These are phyloP conservation scores for Anoplolepis gracilipes DNA, from an alignment of 1,140 invertebrate genomes.

Conservation along the genomic window DNA sequence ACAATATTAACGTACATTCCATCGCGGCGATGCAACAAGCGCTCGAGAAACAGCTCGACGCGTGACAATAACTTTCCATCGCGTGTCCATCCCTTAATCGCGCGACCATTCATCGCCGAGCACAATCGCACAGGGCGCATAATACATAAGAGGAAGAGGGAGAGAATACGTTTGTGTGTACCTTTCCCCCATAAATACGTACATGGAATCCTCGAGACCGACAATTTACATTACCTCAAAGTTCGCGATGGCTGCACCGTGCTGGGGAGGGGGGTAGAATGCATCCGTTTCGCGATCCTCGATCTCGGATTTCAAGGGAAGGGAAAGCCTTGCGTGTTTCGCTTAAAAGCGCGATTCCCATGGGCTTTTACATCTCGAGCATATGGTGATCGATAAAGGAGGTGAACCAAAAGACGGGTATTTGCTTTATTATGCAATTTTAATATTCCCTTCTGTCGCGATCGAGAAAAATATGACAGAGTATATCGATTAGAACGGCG, in stretches of 20 bases:
- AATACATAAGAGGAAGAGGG: background rate
- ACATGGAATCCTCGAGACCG: background rate
- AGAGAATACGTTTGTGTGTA: too few relatives aligned
- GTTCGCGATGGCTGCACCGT: background rate
- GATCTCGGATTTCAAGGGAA: conserved; percentile 49
- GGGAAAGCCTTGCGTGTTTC: background rate
- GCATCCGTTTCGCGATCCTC: conserved; percentile 48
- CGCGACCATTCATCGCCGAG: conserved; percentile 57
- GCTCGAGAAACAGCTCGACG: conserved; percentile 5
- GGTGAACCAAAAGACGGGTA: background rate
- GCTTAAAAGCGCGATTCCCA: conserved; percentile 25
- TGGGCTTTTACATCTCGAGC: conserved; percentile 1
- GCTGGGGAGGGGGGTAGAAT: conserved; percentile 1
- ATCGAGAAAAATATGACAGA: background rate
- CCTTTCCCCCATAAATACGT: too few relatives aligned
- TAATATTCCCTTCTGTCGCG: conserved; percentile 6
- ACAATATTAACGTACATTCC: conserved; percentile 22
- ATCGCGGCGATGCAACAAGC: conserved; percentile 48
- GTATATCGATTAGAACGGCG: background rate
- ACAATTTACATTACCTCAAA: background rate
- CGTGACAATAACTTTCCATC: conserved; percentile 66
- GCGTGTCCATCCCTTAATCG: conserved; percentile 68
- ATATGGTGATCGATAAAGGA: conserved; percentile 46
- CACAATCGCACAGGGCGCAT: background rate
- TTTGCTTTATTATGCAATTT: background rate